Percentiles rank a stretch among this genome's conserved stretches.
phyloP scores from a whole-genome alignment of 2,888 invertebrate species.

The Mesorhabditis sp. region DNA sequence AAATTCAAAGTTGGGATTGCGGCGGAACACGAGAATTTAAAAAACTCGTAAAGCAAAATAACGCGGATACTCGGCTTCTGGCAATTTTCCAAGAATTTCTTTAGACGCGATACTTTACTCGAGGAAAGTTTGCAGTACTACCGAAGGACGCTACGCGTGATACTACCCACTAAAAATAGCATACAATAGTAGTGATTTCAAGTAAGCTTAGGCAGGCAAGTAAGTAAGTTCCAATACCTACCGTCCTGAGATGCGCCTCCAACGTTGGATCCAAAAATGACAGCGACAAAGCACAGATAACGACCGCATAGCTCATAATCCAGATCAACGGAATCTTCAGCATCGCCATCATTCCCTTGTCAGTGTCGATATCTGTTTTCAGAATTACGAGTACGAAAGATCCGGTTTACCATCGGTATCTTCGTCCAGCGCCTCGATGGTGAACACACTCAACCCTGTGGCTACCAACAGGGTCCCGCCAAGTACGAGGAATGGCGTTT shows the following conservation, averaged over 20 bases:
- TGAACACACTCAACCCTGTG: slow-evolving; percentile 35
- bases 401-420: slow-evolving; percentile 34
- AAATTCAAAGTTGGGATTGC: too few species aligned
- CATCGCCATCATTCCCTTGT: slow-evolving; percentile 53
- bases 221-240: slow-evolving; percentile 15
- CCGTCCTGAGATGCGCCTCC: slow-evolving; percentile 73
- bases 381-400: not conserved
- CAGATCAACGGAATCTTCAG: slow-evolving; percentile 49
- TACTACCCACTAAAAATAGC: too few species aligned
- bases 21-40: too few species aligned
- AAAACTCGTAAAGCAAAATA: too few species aligned
- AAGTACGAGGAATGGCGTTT: slow-evolving; percentile 52
- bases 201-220: too few species aligned
- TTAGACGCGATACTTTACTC: too few species aligned
- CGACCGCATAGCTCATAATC: slow-evolving; percentile 51
- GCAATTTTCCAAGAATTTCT: too few species aligned
- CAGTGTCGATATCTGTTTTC: slow-evolving; percentile 25
- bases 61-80: too few species aligned
- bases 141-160: too few species aligned
- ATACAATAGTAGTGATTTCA: too few species aligned
- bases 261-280: slow-evolving; percentile 80
- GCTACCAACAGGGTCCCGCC: slow-evolving; percentile 46
- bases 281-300: slow-evolving; percentile 56
- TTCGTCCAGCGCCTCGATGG: slow-evolving; percentile 34
- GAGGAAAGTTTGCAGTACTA: too few species aligned